These are phyloP conservation scores for Scomber japonicus DNA, from an alignment of 2,113 vertebrate genomes.

Conservation along the genomic window DNA sequence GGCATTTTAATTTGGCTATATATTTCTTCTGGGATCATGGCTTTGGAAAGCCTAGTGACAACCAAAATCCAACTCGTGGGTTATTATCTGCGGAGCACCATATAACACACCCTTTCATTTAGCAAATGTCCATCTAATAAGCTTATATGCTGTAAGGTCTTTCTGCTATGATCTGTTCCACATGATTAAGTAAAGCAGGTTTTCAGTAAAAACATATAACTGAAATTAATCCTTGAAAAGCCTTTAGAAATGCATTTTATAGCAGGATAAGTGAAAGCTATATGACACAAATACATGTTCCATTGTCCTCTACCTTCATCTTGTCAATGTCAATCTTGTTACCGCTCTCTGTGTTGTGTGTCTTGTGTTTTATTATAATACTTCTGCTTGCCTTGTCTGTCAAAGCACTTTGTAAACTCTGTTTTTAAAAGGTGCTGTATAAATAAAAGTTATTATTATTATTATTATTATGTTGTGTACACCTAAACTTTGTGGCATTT, in stretches of 20 bases:
- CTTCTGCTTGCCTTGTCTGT: too few species aligned
- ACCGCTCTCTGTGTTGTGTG: too few species aligned
- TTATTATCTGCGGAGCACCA: slow-evolving; percentile 30
- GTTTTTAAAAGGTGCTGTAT: too few species aligned
- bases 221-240: slow-evolving; percentile 28
- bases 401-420: too few species aligned
- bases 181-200: slow-evolving; percentile 42
- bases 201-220: slow-evolving; percentile 8
- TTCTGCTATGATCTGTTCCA: slow-evolving; percentile 50
- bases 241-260: slow-evolving; percentile 39
- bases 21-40: slow-evolving; percentile 41
- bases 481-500: background rate
- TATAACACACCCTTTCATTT: slow-evolving; percentile 43
- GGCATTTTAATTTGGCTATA: slow-evolving; percentile 41
- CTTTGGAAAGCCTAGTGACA: slow-evolving; percentile 42
- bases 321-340: too few species aligned
- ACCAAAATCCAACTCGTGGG: slow-evolving; percentile 39
- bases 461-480: too few species aligned
- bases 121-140: slow-evolving; percentile 38
- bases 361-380: too few species aligned
- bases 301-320: too few species aligned
- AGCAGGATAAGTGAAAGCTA: background rate
- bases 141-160: slow-evolving; percentile 44
- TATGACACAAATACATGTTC: background rate
- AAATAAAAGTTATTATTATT: too few species aligned